A percentile compares a stretch with the other conserved stretches of the same genome.
These are phyloP conservation scores for Hesperophylax magnus DNA, from an alignment of 1,140 invertebrate species.

Conservation along the genomic window DNA sequence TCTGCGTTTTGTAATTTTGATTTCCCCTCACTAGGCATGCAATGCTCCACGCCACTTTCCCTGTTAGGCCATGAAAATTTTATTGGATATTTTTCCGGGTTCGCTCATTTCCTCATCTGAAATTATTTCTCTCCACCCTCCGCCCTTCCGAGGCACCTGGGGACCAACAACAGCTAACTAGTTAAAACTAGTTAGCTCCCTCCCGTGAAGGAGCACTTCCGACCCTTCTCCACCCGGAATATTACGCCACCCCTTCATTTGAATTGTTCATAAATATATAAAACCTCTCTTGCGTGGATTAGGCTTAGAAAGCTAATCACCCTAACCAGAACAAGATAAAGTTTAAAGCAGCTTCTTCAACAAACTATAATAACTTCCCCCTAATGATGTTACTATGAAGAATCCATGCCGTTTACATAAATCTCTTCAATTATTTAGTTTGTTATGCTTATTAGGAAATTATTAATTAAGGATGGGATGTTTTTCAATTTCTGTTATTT, in stretches of 20 bases:
- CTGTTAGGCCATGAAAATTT: slow-evolving; percentile 22
- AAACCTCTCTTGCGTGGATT: slow-evolving; percentile 41
- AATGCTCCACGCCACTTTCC: too few species aligned
- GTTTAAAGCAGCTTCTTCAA: neutral
- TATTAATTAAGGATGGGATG: too few species aligned
- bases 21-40: too few species aligned
- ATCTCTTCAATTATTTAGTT: too few species aligned
- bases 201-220: slow-evolving; percentile 48
- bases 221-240: slow-evolving; percentile 29
- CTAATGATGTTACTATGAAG: too few species aligned
- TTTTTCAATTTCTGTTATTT: too few species aligned
- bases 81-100: slow-evolving; percentile 27
- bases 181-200: slow-evolving; percentile 55
- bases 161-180: slow-evolving; percentile 52
- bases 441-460: too few species aligned
- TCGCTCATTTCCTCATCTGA: slow-evolving; percentile 22
- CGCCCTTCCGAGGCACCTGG: slow-evolving; percentile 42
- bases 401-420: too few species aligned
- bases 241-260: slow-evolving; percentile 42
- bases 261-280: slow-evolving; percentile 56
- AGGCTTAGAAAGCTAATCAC: slow-evolving; percentile 40
- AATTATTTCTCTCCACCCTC: slow-evolving; percentile 14
- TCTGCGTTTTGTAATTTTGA: too few species aligned
- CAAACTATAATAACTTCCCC: neutral
- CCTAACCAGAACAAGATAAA: slow-evolving; percentile 5